Evolutionary conservation across 2,113 vertebrate genomes (phyloP), one percentile per base, ranked within the genome.

Genomic region (Barbus barbus): DNA sequence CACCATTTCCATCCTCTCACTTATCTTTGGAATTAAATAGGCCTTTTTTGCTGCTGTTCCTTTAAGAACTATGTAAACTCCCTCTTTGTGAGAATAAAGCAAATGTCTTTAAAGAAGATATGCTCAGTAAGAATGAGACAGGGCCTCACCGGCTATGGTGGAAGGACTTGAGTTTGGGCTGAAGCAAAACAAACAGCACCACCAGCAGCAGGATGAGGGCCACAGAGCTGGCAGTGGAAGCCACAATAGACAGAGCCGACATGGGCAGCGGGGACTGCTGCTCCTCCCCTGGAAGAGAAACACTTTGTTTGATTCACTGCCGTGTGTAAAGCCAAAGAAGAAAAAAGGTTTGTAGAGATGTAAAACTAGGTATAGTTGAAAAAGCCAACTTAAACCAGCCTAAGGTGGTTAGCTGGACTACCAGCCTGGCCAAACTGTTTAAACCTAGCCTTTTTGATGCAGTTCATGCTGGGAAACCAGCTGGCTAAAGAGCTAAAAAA

Each of bases 131-230:
- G n/a, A 72, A n/a, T 13, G 38, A 44, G 69, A 75, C 26, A 3
- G 41, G 73, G 73, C 3, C 73, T 75, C 72, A 98, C 98, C 98
- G 96, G 96, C 92, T 98, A 18, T 98, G 97, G 90, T 99, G 98
- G 91, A 99, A 97, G 0, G 98, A 99, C 94, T 99, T 99, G 90
- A 99, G 95, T 91, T 98, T 99, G 65, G 98, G 98, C 92, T 99
- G 98, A 86, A 99, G 94, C 86, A 99, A 92, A 83, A 99, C 98
- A 89, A 99, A 98, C 80, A 99, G 92, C 88, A 99, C 97, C 82
- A 99, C 96, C 26, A 99, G 92, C 84, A 99, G 96, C 84, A 99
- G 95, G 88, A 99, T 97, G 87, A 99, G 94, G 0, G 94, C 95
- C 0, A 99, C 98, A 0, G 96, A 98, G 84, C 97, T 98, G 1